A percentile compares a stretch with the other conserved stretches of the same genome.
These are phyloP conservation scores for Parascotia fuliginaria DNA, from an alignment of 2,888 invertebrate genomes.

Conservation along the genomic window DNA sequence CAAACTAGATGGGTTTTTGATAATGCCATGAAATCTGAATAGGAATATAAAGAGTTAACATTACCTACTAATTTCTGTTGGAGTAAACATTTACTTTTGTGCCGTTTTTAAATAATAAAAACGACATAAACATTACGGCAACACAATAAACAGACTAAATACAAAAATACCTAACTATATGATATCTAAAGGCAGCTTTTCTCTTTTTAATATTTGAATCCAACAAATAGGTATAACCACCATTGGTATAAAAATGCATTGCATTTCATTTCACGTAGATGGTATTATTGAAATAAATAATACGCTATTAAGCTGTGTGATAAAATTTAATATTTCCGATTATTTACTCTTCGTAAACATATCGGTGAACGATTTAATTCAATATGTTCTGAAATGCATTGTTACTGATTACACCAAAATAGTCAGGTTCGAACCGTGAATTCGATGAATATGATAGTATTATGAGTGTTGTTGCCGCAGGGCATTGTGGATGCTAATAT, in stretches of 20 bases:
- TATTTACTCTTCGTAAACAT: conserved; percentile 24
- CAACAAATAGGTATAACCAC: too few species aligned
- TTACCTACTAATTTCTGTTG: too few species aligned
- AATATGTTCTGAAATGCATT: conserved; percentile 17
- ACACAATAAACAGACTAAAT: too few species aligned
- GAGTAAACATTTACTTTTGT: too few species aligned
- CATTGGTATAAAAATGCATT: too few species aligned
- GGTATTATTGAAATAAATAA: conserved; percentile 36
- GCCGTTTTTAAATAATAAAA: too few species aligned
- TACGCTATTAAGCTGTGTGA: conserved; percentile 15
- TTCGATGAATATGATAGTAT: conserved; percentile 3
- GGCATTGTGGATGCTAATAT: background rate
- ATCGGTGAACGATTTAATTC: conserved; percentile 24
- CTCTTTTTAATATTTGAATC: too few species aligned
- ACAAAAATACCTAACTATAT: too few species aligned
- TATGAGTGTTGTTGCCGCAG: background rate
- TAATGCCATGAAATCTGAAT: conserved; percentile 2
- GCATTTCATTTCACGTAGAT: too few species aligned
- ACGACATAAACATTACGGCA: too few species aligned
- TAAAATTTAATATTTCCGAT: conserved; percentile 31
- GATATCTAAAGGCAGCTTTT: too few species aligned
- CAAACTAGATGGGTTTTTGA: conserved; percentile 23
- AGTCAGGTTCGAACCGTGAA: conserved; percentile 9
- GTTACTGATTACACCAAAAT: conserved; percentile 15
- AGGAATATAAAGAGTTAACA: too few species aligned